A percentile compares a stretch with the other conserved stretches of the same genome.
These are phyloP conservation scores for Lepetodrilus schrolli DNA, from an alignment of 2,888 invertebrate species.

Conservation along the genomic window DNA sequence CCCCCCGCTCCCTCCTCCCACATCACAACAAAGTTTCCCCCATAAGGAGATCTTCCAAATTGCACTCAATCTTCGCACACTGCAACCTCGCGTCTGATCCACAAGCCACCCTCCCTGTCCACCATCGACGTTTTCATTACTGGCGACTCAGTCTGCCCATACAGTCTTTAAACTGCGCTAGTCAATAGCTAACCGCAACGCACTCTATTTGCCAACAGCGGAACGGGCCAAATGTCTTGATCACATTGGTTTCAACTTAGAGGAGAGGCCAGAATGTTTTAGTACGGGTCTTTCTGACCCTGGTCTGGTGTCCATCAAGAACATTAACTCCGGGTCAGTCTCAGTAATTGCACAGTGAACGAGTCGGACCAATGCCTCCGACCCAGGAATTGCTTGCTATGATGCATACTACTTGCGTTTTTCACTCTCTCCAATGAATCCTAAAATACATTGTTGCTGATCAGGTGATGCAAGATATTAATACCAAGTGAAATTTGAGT, in stretches of 20 bases:
- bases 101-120: too few relatives aligned
- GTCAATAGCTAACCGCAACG: neutral
- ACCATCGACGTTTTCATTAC: neutral
- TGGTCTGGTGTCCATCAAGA: neutral
- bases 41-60: too few relatives aligned
- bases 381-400: too few relatives aligned
- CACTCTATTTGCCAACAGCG: neutral
- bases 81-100: too few relatives aligned
- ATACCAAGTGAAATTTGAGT: too few relatives aligned
- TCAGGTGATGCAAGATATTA: too few relatives aligned
- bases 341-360: neutral
- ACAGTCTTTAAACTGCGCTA: neutral
- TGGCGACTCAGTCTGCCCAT: neutral
- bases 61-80: too few relatives aligned
- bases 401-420: too few relatives aligned
- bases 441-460: too few relatives aligned
- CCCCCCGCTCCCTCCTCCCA: too few relatives aligned
- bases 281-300: slow-evolving; percentile 1
- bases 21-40: too few relatives aligned
- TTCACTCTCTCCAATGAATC: too few relatives aligned
- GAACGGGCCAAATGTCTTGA: neutral
- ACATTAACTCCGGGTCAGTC: slow-evolving; percentile 3
- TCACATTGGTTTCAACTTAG: neutral
- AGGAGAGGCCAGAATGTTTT: neutral
- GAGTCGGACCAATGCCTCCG: neutral